These are phyloP conservation scores for Drosophila lacertosa DNA, from an alignment of 1,140 invertebrate genomes.

Conservation along the genomic window DNA sequence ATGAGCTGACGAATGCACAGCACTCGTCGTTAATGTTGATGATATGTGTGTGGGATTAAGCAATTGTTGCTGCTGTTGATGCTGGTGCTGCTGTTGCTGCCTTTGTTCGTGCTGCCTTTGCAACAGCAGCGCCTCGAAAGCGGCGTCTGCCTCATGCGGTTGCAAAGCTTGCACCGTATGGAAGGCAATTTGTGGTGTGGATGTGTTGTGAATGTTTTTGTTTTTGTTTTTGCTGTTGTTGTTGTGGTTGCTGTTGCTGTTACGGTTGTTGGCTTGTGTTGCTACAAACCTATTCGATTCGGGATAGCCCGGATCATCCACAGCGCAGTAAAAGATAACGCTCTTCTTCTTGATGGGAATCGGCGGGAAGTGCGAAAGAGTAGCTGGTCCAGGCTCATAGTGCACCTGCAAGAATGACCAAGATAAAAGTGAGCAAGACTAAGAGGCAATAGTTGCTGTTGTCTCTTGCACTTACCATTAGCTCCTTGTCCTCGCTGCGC, in stretches of 20 bases:
- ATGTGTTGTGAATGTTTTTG: constrained; percentile 29
- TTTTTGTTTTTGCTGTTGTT: constrained; percentile 27
- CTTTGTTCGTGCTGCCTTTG: constrained; percentile 59
- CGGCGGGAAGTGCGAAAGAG: constrained; percentile 88
- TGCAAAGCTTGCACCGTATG: constrained; percentile 75
- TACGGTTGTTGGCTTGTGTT: constrained; percentile 26
- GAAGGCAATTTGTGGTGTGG: constrained; percentile 52
- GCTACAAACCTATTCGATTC: constrained; percentile 86
- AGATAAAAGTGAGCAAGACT: neutral
- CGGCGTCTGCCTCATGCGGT: constrained; percentile 69
- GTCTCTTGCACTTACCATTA: constrained; percentile 82
- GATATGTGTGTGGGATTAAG: constrained; percentile 38
- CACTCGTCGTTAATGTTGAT: constrained; percentile 35
- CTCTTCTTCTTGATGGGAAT: constrained; percentile 91
- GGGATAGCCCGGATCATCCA: constrained; percentile 91
- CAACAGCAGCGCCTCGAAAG: constrained; percentile 74
- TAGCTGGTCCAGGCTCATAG: constrained; percentile 90
- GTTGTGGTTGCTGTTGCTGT: constrained; percentile 32
- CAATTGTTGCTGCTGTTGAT: constrained; percentile 15
- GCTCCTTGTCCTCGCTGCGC: constrained; percentile 88
- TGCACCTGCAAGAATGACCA: constrained; percentile 58
- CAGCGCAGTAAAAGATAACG: constrained; percentile 91
- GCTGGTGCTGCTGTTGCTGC: constrained; percentile 46
- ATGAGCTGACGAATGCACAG: constrained; percentile 22
- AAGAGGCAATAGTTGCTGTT: neutral